Evolutionary conservation across 2,113 vertebrate species (phyloP).

Genomic region (Entomyzon cyanotis): DNA sequence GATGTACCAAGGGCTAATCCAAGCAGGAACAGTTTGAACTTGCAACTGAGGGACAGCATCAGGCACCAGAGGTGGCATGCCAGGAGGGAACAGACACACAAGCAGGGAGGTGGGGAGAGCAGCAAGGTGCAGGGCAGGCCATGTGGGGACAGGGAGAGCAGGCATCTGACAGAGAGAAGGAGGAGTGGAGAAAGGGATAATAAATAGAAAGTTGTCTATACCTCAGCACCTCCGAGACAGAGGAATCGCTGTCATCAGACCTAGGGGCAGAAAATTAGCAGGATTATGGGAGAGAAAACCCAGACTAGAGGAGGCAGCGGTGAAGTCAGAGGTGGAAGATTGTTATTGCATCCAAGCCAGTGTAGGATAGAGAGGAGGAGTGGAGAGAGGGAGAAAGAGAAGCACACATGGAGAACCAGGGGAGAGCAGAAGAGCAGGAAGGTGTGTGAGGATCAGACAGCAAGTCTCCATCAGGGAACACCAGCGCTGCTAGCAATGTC

Average conservation of each 20-base stretch:
- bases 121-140: conserved; percentile 23
- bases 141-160: conserved; percentile 15
- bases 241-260: conserved; percentile 99
- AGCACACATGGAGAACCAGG: not conserved
- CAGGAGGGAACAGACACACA: not conserved
- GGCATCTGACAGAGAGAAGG: not conserved
- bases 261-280: conserved; percentile 97
- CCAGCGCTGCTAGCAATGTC: not conserved
- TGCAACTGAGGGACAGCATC: not conserved
- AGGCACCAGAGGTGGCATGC: not conserved
- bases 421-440: not conserved
- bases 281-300: conserved; percentile 82
- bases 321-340: conserved; percentile 51
- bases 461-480: conserved; percentile 20
- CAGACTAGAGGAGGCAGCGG: conserved; percentile 44
- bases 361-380: not conserved
- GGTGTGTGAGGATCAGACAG: not conserved
- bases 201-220: conserved; percentile 88
- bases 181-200: conserved; percentile 46
- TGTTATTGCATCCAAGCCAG: conserved; percentile 64
- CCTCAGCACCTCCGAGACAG: conserved; percentile 99
- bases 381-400: not conserved
- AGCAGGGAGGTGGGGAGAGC: not conserved
- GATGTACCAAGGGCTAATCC: not conserved
- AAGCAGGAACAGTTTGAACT: not conserved